Evolutionary conservation across 2,113 vertebrate genomes (phyloP).

Genomic region (Chionomys nivalis): DNA sequence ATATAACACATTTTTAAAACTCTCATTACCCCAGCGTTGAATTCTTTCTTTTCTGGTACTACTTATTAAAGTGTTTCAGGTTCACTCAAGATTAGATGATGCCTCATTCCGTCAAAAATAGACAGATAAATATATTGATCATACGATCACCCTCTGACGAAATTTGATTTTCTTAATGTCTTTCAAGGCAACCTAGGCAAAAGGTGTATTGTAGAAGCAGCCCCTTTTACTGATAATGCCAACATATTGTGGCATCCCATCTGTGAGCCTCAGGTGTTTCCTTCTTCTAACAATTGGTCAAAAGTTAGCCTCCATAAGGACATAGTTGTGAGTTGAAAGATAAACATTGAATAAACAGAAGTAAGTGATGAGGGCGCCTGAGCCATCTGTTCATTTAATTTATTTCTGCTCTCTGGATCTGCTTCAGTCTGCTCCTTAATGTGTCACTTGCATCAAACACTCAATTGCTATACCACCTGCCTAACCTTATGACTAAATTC

Average conservation of each 20-base stretch:
- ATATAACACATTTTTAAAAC: not conserved
- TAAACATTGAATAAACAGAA: conserved; percentile 70
- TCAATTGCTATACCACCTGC: conserved; percentile 52
- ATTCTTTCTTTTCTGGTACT: not conserved
- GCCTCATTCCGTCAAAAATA: not conserved
- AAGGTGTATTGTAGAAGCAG: not conserved
- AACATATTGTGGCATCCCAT: not conserved
- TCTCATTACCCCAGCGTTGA: not conserved
- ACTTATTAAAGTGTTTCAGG: not conserved
- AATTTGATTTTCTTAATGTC: not conserved
- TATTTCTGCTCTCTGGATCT: conserved; percentile 67
- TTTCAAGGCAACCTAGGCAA: not conserved
- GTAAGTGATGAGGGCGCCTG: conserved; percentile 63
- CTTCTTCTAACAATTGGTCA: conserved; percentile 37
- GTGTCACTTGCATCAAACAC: conserved; percentile 62
- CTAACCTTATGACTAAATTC: conserved; percentile 56
- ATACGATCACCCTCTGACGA: not conserved
- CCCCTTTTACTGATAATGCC: not conserved
- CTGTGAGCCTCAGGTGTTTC: conserved; percentile 38
- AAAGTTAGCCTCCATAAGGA: conserved; percentile 62
- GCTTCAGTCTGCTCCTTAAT: conserved; percentile 65
- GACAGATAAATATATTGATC: not conserved
- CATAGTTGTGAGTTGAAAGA: conserved; percentile 60
- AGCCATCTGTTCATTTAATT: conserved; percentile 72
- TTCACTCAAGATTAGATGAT: not conserved